A percentile compares a stretch with the other conserved stretches of the same genome.
phyloP scores from a whole-genome alignment of 2,888 invertebrate species.

The Cataglyphis cursor region DNA sequence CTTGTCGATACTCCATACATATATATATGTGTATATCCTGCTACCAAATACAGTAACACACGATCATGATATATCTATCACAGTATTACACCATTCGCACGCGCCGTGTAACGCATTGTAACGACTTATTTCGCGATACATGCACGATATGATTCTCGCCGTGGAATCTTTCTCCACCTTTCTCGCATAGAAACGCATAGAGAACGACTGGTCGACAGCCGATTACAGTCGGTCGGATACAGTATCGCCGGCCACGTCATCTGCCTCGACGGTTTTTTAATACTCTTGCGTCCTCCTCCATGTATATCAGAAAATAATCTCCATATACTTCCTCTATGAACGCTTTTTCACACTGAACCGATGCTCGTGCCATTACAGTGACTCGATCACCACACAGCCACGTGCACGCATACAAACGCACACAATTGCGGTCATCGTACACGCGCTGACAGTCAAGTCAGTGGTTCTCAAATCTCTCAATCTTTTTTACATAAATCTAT shows the following conservation, averaged over 20 bases:
- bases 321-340: slow-evolving; percentile 49
- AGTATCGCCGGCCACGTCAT: slow-evolving; percentile 69
- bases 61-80: background rate
- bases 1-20: background rate
- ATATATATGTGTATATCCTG: background rate
- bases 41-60: background rate
- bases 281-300: slow-evolving; percentile 34
- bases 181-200: slow-evolving; percentile 21
- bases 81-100: background rate
- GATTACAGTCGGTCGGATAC: slow-evolving; percentile 52
- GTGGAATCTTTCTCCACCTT: background rate
- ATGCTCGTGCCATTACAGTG: slow-evolving; percentile 17
- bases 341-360: slow-evolving; percentile 44
- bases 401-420: background rate
- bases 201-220: slow-evolving; percentile 29
- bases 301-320: slow-evolving; percentile 67
- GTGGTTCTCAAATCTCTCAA: slow-evolving; percentile 47
- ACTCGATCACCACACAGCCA: background rate
- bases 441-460: slow-evolving; percentile 18
- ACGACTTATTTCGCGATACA: background rate
- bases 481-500: background rate
- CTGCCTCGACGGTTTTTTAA: slow-evolving; percentile 45
- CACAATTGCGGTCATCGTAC: background rate
- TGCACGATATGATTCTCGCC: background rate
- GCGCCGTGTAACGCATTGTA: slow-evolving; percentile 10